These are phyloP conservation scores for Rhodinocichla rosea DNA, from an alignment of 2,113 vertebrate species.

Conservation along the genomic window DNA sequence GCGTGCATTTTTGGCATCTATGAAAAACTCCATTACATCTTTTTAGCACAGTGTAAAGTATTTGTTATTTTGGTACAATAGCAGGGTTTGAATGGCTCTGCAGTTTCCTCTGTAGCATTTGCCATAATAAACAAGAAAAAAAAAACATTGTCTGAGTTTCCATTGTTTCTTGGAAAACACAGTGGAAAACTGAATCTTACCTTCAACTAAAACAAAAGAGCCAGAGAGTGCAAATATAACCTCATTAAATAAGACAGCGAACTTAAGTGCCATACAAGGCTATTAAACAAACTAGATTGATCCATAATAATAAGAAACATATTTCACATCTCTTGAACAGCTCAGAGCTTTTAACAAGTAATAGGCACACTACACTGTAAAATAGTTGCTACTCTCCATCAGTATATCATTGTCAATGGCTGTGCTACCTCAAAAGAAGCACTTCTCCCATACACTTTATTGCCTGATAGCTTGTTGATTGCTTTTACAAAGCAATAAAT, in stretches of 20 bases:
- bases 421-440: conserved; percentile 70
- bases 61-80: background rate
- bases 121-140: background rate
- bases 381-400: conserved; percentile 49
- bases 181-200: conserved; percentile 13
- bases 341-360: conserved; percentile 74
- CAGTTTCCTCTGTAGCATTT: background rate
- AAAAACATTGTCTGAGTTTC: background rate
- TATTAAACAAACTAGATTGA: conserved; percentile 73
- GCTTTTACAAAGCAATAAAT: conserved; percentile 82
- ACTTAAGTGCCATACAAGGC: conserved; percentile 60
- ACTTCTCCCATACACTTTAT: conserved; percentile 79
- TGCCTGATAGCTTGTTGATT: conserved; percentile 82
- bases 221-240: conserved; percentile 43
- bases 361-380: conserved; percentile 51
- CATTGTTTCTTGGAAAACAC: background rate
- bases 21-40: background rate
- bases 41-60: conserved; percentile 2
- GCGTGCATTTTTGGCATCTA: background rate
- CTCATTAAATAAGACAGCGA: conserved; percentile 67
- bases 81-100: conserved; percentile 21
- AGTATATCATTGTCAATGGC: conserved; percentile 74
- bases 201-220: background rate
- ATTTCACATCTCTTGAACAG: conserved; percentile 74
- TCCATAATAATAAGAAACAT: conserved; percentile 76